Conservation (phyloP, 2,797 vertebrate genomes). For the Philypnodon macrostomus region DNA sequence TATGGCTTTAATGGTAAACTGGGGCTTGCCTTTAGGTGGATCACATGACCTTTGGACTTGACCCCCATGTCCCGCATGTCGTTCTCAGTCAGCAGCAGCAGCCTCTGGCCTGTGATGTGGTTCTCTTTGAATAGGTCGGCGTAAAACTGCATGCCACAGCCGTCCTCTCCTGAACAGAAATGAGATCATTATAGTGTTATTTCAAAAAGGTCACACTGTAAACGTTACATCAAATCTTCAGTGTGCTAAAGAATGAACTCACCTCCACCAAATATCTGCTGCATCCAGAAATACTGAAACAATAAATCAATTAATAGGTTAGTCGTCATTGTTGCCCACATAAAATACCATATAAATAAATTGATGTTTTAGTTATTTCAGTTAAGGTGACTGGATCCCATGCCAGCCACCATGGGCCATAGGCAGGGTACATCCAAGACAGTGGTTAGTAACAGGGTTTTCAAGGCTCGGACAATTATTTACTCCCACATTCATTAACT, state of each 20-base stretch:
- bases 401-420: too few relatives aligned
- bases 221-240: background rate
- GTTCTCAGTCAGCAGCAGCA: slow-evolving; percentile 88
- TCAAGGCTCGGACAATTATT: too few relatives aligned
- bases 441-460: too few relatives aligned
- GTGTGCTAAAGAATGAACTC: slow-evolving; percentile 42
- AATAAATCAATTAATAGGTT: slow-evolving; percentile 25
- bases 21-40: slow-evolving; percentile 89
- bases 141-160: slow-evolving; percentile 84
- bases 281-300: slow-evolving; percentile 93
- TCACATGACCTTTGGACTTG: slow-evolving; percentile 93
- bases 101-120: slow-evolving; percentile 91
- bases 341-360: too few relatives aligned
- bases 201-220: background rate
- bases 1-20: slow-evolving; percentile 11
- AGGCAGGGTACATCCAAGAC: too few relatives aligned
- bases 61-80: slow-evolving; percentile 97
- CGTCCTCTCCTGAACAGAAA: slow-evolving; percentile 73
- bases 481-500: too few relatives aligned
- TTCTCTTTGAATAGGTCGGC: slow-evolving; percentile 91
- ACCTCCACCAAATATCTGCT: slow-evolving; percentile 91
- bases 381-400: too few relatives aligned
- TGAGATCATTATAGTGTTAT: background rate
- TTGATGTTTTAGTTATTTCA: too few relatives aligned
- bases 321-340: too few relatives aligned